A percentile compares a stretch with the other conserved stretches of the same genome.
Conservation (phyloP, 2,888 invertebrate species). For the Drosophila pegasa region DNA sequence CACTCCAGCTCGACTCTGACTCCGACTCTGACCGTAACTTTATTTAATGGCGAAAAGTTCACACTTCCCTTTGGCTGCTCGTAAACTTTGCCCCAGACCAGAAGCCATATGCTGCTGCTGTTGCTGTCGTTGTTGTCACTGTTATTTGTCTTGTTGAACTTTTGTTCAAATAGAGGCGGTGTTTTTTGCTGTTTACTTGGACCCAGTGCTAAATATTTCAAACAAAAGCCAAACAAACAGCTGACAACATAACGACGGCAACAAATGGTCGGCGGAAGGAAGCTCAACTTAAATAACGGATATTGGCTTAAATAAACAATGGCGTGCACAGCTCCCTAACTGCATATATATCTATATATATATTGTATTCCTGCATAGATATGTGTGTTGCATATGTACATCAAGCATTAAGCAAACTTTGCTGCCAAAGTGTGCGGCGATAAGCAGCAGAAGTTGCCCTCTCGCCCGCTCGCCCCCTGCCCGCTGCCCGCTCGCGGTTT, state of each 20-base stretch:
- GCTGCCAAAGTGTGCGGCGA: slow-evolving; percentile 41
- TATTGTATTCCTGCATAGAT: slow-evolving; percentile 1
- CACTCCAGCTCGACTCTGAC: slow-evolving; percentile 1
- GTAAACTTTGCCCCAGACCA: slow-evolving; percentile 68
- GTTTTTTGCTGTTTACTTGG: slow-evolving; percentile 62
- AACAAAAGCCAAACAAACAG: slow-evolving; percentile 75
- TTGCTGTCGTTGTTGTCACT: slow-evolving; percentile 32
- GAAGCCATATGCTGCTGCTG: slow-evolving; percentile 41
- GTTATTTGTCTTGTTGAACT: slow-evolving; percentile 64
- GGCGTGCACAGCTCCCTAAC: slow-evolving; percentile 43
- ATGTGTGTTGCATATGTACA: not conserved
- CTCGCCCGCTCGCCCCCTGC: slow-evolving; percentile 2
- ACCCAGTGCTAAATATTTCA: slow-evolving; percentile 73
- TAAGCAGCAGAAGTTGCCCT: slow-evolving; percentile 64
- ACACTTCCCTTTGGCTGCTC: slow-evolving; percentile 73
- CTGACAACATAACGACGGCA: slow-evolving; percentile 56
- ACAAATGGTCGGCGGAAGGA: slow-evolving; percentile 75
- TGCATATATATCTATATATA: slow-evolving; percentile 1
- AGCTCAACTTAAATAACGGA: slow-evolving; percentile 78
- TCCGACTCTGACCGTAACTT: slow-evolving; percentile 45
- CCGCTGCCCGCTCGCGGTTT: slow-evolving; percentile 37
- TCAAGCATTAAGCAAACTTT: slow-evolving; percentile 44
- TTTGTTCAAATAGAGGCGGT: slow-evolving; percentile 69
- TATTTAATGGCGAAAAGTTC: slow-evolving; percentile 76
- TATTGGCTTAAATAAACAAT: slow-evolving; percentile 80